Evolutionary conservation across 1,140 invertebrate genomes (phyloP), one percentile per base, ranked within the genome.

Genomic region (Choristoneura fumiferana): DNA sequence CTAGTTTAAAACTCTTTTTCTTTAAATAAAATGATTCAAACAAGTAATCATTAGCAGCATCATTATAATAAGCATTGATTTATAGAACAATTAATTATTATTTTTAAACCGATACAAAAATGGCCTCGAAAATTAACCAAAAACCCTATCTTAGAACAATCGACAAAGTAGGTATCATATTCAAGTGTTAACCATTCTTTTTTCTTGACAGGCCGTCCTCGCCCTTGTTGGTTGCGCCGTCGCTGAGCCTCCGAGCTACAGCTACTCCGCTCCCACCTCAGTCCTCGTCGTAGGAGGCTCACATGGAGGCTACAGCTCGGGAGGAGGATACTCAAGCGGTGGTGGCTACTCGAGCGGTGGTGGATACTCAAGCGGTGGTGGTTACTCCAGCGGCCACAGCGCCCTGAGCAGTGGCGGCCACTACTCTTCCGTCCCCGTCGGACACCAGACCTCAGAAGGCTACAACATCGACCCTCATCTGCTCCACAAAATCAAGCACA

Each of bases 401-500:
- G 91, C 92, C 62, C 87, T 91, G 33, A 84, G 89, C 71, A 91
- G 92, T 36, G 93, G 94, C 10, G 94, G 94, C 38, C 93, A 94
- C 54, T 95, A 95, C 89, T 91, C 91, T 60, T 91, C 93, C 38
- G 95, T 95, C 0, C 93, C 94, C 13, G 90, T 92, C 43, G 95
- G 95, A 54, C 92, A 92, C 76, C 93, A 94, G 67, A 94, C 93
- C 54, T 94, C 91, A 63, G 95, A 96, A 77, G 95, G 95, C 45
- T 93, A 94, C 69, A 92, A 93, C 81, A 94, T 96, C 43, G 95
- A 96, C 85, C 91, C 92, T 37, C 92, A 93, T 60, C 91, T 96
- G 55, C 90, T 96, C 54, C 94, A 95, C 76, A 94, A 96, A 81
- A 94, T 96, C 69, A 93, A 94, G 67, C 92, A 95, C 83, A 95